Evolutionary conservation across 2,797 vertebrate genomes (phyloP), one percentile per base, ranked within the genome.

Genomic region (Sebastes paucispinis): DNA sequence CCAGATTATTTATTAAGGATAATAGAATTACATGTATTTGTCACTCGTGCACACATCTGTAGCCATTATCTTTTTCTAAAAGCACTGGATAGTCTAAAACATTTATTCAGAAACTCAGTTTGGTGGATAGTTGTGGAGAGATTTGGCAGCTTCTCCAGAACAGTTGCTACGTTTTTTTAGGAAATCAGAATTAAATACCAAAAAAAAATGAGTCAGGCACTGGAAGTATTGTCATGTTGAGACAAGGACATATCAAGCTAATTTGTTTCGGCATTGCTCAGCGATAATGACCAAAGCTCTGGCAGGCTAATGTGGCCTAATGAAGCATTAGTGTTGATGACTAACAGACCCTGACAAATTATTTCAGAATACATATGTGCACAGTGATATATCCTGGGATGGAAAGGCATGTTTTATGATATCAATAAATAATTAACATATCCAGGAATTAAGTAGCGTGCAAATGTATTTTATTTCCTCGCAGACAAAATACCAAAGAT

Each of bases 271-370:
- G 18, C 32, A 31, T 13, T 36, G 32, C 47, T 22, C 10, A n/a
- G 31, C 59, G 12, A 55, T 57, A 58, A 81, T 66, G 55, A 18
- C 63, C 62, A 73, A 4, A 58, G 36, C 67, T 64, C 24, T 57
- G 58, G 20, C 39, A 60, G 27, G 18, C 29, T 74, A 77, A 75
- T 78, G 47, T 71, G 31, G 52, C 65, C 25, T 60, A 67, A 77
- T 68, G 64, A 72, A 59, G 36, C 50, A 58, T 68, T 14, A 54
- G 18, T 54, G 18, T 47, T 71, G 14, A 69, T 74, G 36, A 77
- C 22, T 64, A n/a, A 69, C 43, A 24, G 66, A 47, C 8, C 4
- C 25, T 63, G 52, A 24, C 31, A 36, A 32, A 50, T 60, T 1
- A 59, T 36, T 75, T 47, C 39, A 47, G 24, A 69, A n/a, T 65